Conservation (phyloP, 2,797 vertebrate genomes). For the Fratercula arctica region DNA sequence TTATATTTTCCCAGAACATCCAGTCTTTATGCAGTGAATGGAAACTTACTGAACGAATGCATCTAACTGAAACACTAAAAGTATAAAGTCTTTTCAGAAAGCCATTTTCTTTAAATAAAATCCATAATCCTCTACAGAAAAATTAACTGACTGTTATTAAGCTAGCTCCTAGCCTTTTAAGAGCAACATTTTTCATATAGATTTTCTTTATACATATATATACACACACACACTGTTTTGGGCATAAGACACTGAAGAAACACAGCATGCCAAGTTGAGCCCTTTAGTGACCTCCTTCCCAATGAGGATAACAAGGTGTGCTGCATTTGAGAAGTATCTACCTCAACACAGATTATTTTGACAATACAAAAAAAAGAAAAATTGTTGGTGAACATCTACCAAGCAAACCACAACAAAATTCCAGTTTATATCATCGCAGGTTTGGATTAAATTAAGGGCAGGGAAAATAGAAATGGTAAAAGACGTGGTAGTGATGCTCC, state of each 20-base stretch:
- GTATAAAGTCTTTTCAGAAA: neutral
- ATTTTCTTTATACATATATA: neutral
- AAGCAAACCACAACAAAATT: neutral
- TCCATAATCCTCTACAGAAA: constrained; percentile 1
- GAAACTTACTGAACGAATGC: constrained; percentile 20
- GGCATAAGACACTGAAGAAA: neutral
- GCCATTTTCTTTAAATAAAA: constrained; percentile 17
- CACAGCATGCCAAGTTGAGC: neutral
- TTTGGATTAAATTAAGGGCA: neutral
- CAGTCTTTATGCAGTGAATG: neutral
- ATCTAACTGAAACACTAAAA: neutral
- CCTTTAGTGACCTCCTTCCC: neutral
- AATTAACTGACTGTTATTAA: neutral
- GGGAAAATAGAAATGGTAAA: neutral
- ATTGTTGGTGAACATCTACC: neutral
- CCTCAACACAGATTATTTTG: neutral
- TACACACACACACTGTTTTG: neutral
- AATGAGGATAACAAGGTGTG: neutral
- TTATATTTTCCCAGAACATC: neutral
- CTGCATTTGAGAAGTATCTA: neutral
- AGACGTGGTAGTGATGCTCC: neutral
- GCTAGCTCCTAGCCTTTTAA: neutral
- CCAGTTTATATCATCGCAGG: neutral
- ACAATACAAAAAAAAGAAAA: neutral
- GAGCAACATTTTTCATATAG: neutral